Evolutionary conservation across 2,113 vertebrate genomes (phyloP).

Genomic region (Camelus bactrianus): DNA sequence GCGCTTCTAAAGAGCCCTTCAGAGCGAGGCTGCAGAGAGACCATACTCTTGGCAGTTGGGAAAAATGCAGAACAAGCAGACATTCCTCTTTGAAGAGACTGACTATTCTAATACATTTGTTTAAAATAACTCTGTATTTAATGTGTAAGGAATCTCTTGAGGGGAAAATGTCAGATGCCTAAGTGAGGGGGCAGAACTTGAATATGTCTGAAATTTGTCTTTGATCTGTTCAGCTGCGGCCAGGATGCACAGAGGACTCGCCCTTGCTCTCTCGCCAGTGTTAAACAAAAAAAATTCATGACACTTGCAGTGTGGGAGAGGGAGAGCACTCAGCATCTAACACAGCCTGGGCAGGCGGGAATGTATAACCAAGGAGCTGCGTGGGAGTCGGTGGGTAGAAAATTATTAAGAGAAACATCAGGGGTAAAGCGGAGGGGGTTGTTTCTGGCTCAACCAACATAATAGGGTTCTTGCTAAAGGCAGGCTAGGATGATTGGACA

Average conservation of each 20-base stretch:
- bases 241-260: neutral
- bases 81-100: neutral
- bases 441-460: neutral
- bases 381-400: neutral
- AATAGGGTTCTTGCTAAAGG: neutral
- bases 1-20: neutral
- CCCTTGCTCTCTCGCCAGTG: neutral
- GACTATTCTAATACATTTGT: neutral
- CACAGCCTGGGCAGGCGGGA: neutral
- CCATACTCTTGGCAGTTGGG: neutral
- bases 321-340: neutral
- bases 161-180: neutral
- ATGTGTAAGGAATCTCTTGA: constrained; percentile 20
- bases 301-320: neutral
- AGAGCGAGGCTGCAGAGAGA: neutral
- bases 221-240: neutral
- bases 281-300: neutral
- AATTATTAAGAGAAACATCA: neutral
- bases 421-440: neutral
- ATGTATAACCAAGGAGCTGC: neutral
- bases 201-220: neutral
- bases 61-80: neutral
- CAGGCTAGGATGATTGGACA: neutral
- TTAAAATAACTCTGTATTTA: constrained; percentile 26
- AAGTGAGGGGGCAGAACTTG: neutral